Conservation (phyloP, 1,140 invertebrate species). For the Cecropterus lyciades region DNA sequence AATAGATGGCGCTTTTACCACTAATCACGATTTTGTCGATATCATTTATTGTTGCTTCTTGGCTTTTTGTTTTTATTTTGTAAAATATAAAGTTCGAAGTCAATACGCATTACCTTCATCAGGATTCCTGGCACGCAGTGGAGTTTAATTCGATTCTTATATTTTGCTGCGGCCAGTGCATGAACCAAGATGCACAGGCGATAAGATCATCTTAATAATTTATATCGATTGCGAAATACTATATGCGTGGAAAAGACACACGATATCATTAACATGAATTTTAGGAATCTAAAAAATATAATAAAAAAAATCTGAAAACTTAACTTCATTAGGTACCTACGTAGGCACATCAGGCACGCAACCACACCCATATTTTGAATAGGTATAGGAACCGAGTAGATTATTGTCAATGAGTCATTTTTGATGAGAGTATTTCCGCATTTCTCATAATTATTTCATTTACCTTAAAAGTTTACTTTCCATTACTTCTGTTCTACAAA, state of each 20-base stretch:
- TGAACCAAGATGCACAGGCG: constrained; percentile 57
- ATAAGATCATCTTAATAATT: constrained; percentile 63
- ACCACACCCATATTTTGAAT: too few species aligned
- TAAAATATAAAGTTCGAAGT: constrained; percentile 46
- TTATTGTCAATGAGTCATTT: too few species aligned
- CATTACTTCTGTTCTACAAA: too few species aligned
- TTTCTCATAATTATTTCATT: too few species aligned
- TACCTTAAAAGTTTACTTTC: too few species aligned
- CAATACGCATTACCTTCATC: constrained; percentile 52
- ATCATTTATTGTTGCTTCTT: constrained; percentile 5
- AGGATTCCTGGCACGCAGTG: constrained; percentile 57
- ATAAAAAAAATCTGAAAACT: too few species aligned
- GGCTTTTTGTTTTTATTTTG: constrained; percentile 10
- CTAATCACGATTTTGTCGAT: neutral
- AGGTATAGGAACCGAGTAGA: too few species aligned
- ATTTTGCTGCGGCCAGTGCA: constrained; percentile 49
- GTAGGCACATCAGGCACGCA: too few species aligned
- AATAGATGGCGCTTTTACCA: constrained; percentile 38
- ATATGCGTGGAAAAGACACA: constrained; percentile 63
- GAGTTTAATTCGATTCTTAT: constrained; percentile 58
- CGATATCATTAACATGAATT: constrained; percentile 15
- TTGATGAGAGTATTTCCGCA: too few species aligned
- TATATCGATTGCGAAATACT: constrained; percentile 66
- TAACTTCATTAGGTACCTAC: too few species aligned
- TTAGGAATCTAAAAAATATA: too few species aligned